These are phyloP conservation scores for Hydrochoerus hydrochaeris DNA, from an alignment of 2,113 vertebrate species.

Conservation along the genomic window DNA sequence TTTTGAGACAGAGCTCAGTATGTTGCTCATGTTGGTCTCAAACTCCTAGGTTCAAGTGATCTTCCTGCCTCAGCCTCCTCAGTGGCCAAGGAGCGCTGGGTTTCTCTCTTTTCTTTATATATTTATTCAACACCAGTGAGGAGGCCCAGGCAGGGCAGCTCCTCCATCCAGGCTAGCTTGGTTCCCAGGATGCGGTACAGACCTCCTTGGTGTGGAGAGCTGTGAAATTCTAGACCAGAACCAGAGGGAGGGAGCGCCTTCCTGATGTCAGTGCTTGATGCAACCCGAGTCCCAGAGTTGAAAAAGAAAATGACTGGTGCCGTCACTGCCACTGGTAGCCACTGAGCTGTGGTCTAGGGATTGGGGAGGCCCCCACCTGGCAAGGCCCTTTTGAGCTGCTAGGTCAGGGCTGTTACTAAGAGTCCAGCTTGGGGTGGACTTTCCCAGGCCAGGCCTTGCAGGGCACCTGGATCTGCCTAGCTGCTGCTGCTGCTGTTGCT, in stretches of 20 bases:
- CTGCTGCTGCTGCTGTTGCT: not conserved
- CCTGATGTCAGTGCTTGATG: slow-evolving; percentile 2
- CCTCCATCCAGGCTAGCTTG: accelerated
- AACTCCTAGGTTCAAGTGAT: not conserved
- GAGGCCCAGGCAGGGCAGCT: not conserved
- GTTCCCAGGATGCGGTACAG: not conserved
- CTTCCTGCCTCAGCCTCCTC: not conserved
- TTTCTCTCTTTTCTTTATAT: not conserved
- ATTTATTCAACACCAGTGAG: accelerated
- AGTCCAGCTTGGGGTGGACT: slow-evolving; percentile 52
- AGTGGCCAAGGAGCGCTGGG: not conserved
- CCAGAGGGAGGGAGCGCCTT: not conserved
- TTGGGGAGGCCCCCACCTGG: not conserved
- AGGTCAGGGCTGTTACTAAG: slow-evolving; percentile 6
- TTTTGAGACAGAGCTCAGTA: not conserved
- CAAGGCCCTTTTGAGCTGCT: slow-evolving; percentile 29
- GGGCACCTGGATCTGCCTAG: not conserved
- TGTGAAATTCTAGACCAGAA: slow-evolving; percentile 41
- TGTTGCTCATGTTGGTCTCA: not conserved
- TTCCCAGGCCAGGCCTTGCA: slow-evolving; percentile 15
- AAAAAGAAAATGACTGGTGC: not conserved
- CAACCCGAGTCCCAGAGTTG: not conserved
- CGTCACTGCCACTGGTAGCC: not conserved
- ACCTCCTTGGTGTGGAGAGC: not conserved
- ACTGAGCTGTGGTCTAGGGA: not conserved